These are phyloP conservation scores for Brachionus sp. DNA, from an alignment of 1,140 invertebrate species.

Conservation along the genomic window DNA sequence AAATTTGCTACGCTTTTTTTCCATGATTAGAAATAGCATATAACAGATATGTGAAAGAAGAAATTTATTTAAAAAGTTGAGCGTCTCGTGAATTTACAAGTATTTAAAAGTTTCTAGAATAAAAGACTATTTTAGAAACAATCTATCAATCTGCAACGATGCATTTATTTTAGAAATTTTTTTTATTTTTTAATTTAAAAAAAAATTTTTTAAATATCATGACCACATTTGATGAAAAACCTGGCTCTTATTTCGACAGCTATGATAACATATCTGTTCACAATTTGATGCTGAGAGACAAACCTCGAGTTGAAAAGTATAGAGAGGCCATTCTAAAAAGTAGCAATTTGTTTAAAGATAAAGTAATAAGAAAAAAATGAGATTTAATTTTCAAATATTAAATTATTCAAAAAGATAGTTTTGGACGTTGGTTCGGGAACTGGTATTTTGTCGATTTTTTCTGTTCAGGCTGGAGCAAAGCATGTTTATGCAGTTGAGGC, in stretches of 20 bases:
- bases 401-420: conserved; percentile 65
- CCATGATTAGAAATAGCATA: background rate
- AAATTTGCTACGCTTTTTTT: no score
- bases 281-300: conserved; percentile 34
- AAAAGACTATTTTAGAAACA: background rate
- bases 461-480: conserved; percentile 89
- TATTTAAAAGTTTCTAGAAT: background rate
- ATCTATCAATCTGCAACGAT: background rate
- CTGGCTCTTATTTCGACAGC: conserved; percentile 33
- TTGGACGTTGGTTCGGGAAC: conserved; percentile 82
- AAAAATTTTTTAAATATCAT: background rate
- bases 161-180: background rate
- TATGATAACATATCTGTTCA: conserved; percentile 43
- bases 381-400: background rate
- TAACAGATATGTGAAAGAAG: background rate
- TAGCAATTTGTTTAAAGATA: conserved; percentile 53
- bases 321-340: conserved; percentile 56
- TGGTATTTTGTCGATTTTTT: conserved; percentile 96
- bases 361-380: conserved; percentile 46
- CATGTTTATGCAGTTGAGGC: conserved; percentile 98
- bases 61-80: background rate
- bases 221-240: conserved; percentile 24
- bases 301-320: conserved; percentile 47
- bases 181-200: background rate
- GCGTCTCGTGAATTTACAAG: background rate